These are phyloP conservation scores for Catharus ustulatus DNA, from an alignment of 2,797 vertebrate genomes.

Conservation along the genomic window DNA sequence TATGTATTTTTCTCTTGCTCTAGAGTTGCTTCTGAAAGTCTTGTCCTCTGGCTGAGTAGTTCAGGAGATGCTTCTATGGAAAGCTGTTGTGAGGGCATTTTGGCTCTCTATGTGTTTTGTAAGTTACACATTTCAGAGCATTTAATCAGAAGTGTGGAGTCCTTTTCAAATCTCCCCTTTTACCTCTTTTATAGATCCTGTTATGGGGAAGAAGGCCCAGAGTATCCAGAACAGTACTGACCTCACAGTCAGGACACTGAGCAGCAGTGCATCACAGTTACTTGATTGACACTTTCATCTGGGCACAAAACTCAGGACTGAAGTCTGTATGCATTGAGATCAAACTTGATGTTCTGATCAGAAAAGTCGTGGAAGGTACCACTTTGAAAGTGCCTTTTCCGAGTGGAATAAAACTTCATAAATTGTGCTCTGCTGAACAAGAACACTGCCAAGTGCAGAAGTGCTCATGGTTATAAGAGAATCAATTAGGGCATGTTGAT, in stretches of 20 bases:
- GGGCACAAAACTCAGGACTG: neutral
- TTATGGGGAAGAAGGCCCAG: neutral
- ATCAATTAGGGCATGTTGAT: slow-evolving; percentile 60
- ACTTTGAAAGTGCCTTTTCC: slow-evolving; percentile 27
- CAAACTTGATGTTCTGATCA: neutral
- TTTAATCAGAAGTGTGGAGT: neutral
- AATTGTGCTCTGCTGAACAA: slow-evolving; percentile 31
- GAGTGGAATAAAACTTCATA: neutral
- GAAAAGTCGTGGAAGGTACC: neutral
- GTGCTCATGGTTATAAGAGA: slow-evolving; percentile 49
- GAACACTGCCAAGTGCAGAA: slow-evolving; percentile 21
- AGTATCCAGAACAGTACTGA: neutral
- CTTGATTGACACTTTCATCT: neutral
- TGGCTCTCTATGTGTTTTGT: neutral
- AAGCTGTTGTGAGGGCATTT: neutral
- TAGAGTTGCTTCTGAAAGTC: neutral
- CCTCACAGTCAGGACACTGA: neutral
- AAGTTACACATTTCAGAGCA: neutral
- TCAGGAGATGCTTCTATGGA: neutral
- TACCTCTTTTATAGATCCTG: neutral
- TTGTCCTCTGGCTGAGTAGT: neutral
- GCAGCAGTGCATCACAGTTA: neutral
- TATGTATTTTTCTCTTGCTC: neutral
- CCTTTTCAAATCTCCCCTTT: neutral
- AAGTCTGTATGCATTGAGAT: neutral